Percentiles rank a stretch among this genome's conserved stretches.
phyloP scores from a whole-genome alignment of 2,797 vertebrate species.

The Enteromius paludinosus region DNA sequence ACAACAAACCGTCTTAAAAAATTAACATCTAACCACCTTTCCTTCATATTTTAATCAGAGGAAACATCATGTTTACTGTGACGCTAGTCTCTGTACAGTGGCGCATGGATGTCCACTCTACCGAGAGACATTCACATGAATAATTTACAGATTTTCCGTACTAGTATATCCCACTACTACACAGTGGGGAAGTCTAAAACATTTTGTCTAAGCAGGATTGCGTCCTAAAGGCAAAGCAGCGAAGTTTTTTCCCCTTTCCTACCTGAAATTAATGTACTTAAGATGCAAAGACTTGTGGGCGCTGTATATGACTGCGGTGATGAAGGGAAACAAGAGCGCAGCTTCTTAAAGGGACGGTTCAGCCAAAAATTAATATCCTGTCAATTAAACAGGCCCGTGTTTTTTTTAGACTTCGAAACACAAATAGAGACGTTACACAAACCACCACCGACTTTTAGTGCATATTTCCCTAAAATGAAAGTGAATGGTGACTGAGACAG shows the following conservation, averaged over 20 bases:
- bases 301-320: not conserved
- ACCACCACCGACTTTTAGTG: not conserved
- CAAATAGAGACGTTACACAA: not conserved
- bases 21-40: not conserved
- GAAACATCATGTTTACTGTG: slow-evolving; percentile 4
- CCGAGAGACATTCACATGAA: slow-evolving; percentile 69
- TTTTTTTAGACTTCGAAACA: not conserved
- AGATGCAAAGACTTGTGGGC: not conserved
- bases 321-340: slow-evolving; percentile 20
- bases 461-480: not conserved
- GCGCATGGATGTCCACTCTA: slow-evolving; percentile 57
- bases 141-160: slow-evolving; percentile 74
- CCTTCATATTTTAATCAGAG: not conserved
- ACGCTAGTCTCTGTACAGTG: not conserved
- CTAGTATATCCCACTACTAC: slow-evolving; percentile 30
- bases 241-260: not conserved
- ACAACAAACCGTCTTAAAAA: not conserved
- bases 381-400: not conserved
- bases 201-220: not conserved
- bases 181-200: slow-evolving; percentile 15
- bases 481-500: not conserved
- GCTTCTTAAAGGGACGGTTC: slow-evolving; percentile 29
- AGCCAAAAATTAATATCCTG: not conserved
- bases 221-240: not conserved
- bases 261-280: not conserved